Conservation (phyloP, 2,113 vertebrate species). For the Perca fluviatilis region DNA sequence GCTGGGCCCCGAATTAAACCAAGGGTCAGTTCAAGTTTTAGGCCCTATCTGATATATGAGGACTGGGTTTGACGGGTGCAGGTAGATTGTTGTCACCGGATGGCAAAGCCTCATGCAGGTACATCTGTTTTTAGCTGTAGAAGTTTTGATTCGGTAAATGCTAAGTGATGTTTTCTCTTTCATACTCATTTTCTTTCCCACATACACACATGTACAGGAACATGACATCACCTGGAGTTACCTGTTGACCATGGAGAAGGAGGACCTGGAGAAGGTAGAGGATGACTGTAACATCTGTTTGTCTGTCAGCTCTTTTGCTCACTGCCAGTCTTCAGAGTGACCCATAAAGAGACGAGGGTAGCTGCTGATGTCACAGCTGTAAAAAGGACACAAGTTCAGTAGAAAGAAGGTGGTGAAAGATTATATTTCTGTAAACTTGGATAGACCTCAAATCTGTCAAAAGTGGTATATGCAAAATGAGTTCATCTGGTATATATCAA, state of each 20-base stretch:
- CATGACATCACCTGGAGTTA: conserved; percentile 88
- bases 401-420: not conserved
- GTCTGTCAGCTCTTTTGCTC: conserved; percentile 29
- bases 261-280: conserved; percentile 91
- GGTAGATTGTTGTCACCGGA: conserved; percentile 28
- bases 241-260: conserved; percentile 90
- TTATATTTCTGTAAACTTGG: not conserved
- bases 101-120: conserved; percentile 53
- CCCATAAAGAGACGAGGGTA: conserved; percentile 28
- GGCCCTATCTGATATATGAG: conserved; percentile 29
- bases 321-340: conserved; percentile 19
- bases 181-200: not conserved
- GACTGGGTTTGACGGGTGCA: conserved; percentile 36
- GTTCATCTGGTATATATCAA: not conserved
- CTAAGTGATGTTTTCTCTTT: conserved; percentile 27
- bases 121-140: conserved; percentile 42
- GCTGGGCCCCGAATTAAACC: conserved; percentile 23
- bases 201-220: conserved; percentile 81
- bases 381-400: not conserved
- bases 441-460: not conserved
- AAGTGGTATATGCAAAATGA: not conserved
- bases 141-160: conserved; percentile 61
- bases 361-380: not conserved
- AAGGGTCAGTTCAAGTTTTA: conserved; percentile 24
- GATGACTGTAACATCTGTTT: conserved; percentile 36